A percentile compares a stretch with the other conserved stretches of the same genome.
phyloP scores from a whole-genome alignment of 2,797 vertebrate genomes.

The Amblyopsis hoosieri region DNA sequence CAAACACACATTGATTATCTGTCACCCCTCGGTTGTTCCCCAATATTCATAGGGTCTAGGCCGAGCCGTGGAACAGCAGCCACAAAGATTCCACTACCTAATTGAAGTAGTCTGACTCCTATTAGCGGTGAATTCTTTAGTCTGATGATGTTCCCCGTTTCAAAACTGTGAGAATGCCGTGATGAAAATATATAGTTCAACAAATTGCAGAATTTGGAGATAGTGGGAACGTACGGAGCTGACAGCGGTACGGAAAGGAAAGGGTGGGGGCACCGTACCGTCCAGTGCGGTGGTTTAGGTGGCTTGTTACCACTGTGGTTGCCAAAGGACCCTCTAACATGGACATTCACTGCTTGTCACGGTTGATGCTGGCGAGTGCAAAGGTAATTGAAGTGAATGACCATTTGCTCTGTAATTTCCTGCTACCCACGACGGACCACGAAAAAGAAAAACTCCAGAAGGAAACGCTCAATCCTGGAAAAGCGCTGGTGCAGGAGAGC shows the following conservation, averaged over 20 bases:
- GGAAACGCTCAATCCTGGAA: constrained; percentile 68
- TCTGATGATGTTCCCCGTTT: constrained; percentile 15
- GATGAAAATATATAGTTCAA: constrained; percentile 24
- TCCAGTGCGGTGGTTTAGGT: constrained; percentile 38
- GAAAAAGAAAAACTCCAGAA: constrained; percentile 69
- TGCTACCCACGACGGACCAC: constrained; percentile 75
- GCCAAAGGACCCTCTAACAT: constrained; percentile 53
- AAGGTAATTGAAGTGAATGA: constrained; percentile 76
- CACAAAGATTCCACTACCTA: constrained; percentile 7
- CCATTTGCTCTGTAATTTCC: constrained; percentile 79
- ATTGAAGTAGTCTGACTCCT: constrained; percentile 34
- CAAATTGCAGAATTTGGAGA: constrained; percentile 15
- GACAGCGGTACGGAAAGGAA: background rate
- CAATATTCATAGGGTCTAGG: constrained; percentile 14
- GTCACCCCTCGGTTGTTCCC: constrained; percentile 19
- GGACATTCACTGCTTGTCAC: constrained; percentile 73
- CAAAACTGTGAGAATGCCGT: constrained; percentile 30
- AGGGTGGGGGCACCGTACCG: constrained; percentile 18
- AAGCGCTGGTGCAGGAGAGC: constrained; percentile 64
- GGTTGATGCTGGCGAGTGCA: constrained; percentile 69
- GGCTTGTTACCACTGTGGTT: constrained; percentile 41
- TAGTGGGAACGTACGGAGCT: constrained; percentile 30
- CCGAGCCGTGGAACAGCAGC: constrained; percentile 26
- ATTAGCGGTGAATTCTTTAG: constrained; percentile 33
- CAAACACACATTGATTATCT: constrained; percentile 19